These are phyloP conservation scores for Globodera ellingtonae DNA, from an alignment of 1,140 invertebrate species.

Conservation along the genomic window DNA sequence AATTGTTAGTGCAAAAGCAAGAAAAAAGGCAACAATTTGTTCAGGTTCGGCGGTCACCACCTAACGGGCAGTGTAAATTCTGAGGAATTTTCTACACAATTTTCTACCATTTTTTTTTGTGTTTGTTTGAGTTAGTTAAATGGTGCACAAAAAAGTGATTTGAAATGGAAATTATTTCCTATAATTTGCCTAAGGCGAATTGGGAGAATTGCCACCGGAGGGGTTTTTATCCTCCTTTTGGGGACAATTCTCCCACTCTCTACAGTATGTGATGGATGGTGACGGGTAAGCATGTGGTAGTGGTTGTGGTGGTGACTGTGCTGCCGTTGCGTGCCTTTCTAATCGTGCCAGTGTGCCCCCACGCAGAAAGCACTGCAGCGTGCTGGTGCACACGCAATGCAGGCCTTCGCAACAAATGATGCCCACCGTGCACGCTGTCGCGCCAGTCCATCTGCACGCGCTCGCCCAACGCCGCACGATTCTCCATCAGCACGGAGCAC, in stretches of 20 bases:
- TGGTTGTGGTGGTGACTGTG: constrained; percentile 12
- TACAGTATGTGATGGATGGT: constrained; percentile 13
- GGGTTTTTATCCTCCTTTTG: not conserved
- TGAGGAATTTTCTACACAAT: too few relatives aligned
- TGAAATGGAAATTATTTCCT: too few relatives aligned
- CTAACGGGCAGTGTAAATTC: too few relatives aligned
- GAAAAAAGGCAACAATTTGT: too few relatives aligned
- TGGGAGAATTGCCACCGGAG: not conserved
- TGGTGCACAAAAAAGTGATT: too few relatives aligned
- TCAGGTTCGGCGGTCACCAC: too few relatives aligned
- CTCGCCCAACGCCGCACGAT: constrained; percentile 39
- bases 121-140: too few relatives aligned
- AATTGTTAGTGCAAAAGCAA: constrained; percentile 3
- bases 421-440: constrained; percentile 51
- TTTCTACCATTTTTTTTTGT: too few relatives aligned
- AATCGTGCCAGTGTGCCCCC: constrained; percentile 6
- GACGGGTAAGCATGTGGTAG: not conserved
- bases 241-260: constrained; percentile 7
- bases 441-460: constrained; percentile 38
- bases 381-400: constrained; percentile 19
- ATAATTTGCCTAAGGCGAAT: not conserved
- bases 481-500: constrained; percentile 54
- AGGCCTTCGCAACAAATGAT: constrained; percentile 17
- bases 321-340: constrained; percentile 28
- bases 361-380: not conserved